These are phyloP conservation scores for Tetropium fuscum DNA, from an alignment of 2,888 invertebrate species.

Conservation along the genomic window DNA sequence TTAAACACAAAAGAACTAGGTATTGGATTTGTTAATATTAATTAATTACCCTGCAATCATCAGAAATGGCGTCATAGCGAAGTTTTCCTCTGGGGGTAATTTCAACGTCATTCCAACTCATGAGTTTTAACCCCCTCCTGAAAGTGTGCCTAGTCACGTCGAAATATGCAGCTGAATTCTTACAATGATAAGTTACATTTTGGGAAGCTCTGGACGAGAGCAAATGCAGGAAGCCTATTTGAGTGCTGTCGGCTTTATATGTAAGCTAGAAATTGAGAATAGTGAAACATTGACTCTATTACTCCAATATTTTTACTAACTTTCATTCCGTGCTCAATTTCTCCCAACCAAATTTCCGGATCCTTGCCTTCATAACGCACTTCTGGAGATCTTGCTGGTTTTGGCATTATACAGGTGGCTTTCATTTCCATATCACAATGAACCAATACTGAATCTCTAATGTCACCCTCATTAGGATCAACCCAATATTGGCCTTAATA, in stretches of 20 bases:
- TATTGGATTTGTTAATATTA: slow-evolving; percentile 32
- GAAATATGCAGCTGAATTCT: slow-evolving; percentile 83
- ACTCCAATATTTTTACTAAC: too few relatives aligned
- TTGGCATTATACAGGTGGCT: slow-evolving; percentile 85
- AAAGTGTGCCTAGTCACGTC: slow-evolving; percentile 77
- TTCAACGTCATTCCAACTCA: slow-evolving; percentile 87
- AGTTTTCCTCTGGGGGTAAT: slow-evolving; percentile 82
- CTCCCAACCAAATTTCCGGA: slow-evolving; percentile 82
- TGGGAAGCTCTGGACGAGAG: slow-evolving; percentile 83
- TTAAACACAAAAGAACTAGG: neutral
- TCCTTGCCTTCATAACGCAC: slow-evolving; percentile 69
- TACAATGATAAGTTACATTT: slow-evolving; percentile 88
- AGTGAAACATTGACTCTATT: neutral
- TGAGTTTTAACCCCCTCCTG: slow-evolving; percentile 79
- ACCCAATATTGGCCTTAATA: slow-evolving; percentile 88
- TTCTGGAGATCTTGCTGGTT: slow-evolving; percentile 76
- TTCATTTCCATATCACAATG: slow-evolving; percentile 82
- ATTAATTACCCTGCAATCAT: slow-evolving; percentile 90
- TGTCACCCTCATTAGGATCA: slow-evolving; percentile 90
- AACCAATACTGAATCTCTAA: slow-evolving; percentile 86
- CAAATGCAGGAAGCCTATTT: slow-evolving; percentile 87
- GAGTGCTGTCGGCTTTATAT: slow-evolving; percentile 89
- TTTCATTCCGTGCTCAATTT: slow-evolving; percentile 79
- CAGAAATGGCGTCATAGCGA: slow-evolving; percentile 78
- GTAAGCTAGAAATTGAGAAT: slow-evolving; percentile 72